Evolutionary conservation across 2,888 invertebrate genomes (phyloP).

Genomic region (Cataglyphis rosenhaueri): DNA sequence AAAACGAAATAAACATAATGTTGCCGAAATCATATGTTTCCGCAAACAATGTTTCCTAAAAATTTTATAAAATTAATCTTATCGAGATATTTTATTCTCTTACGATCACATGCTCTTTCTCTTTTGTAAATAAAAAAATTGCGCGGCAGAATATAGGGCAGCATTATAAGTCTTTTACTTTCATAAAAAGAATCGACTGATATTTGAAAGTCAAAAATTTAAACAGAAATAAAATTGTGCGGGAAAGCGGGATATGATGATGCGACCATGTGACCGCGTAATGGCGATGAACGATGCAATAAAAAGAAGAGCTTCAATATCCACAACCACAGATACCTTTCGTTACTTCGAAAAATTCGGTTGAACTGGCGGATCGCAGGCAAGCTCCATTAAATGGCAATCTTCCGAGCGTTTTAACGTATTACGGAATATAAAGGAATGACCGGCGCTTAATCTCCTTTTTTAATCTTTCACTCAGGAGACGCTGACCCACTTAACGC

Average conservation of each 20-base stretch:
- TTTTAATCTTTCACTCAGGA: constrained; percentile 53
- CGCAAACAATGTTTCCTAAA: no score
- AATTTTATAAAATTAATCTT: not conserved
- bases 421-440: constrained; percentile 52
- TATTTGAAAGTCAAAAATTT: constrained; percentile 42
- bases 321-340: constrained; percentile 26
- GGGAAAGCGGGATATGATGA: constrained; percentile 20
- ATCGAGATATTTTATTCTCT: not conserved
- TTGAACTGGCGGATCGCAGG: constrained; percentile 30
- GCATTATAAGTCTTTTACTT: not conserved
- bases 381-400: constrained; percentile 52
- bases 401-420: constrained; percentile 55
- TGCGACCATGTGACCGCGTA: constrained; percentile 38
- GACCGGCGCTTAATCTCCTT: constrained; percentile 52
- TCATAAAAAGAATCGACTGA: constrained; percentile 16
- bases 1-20: no score
- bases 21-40: no score
- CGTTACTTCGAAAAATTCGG: constrained; percentile 40
- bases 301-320: constrained; percentile 53
- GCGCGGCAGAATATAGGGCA: not conserved
- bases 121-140: constrained; percentile 3
- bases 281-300: constrained; percentile 44
- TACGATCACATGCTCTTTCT: not conserved
- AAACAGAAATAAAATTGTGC: constrained; percentile 37
- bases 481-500: constrained; percentile 61